Base-by-base conservation (phyloP, 1,140 invertebrate species). In the Monomorium pharaonis region DNA sequence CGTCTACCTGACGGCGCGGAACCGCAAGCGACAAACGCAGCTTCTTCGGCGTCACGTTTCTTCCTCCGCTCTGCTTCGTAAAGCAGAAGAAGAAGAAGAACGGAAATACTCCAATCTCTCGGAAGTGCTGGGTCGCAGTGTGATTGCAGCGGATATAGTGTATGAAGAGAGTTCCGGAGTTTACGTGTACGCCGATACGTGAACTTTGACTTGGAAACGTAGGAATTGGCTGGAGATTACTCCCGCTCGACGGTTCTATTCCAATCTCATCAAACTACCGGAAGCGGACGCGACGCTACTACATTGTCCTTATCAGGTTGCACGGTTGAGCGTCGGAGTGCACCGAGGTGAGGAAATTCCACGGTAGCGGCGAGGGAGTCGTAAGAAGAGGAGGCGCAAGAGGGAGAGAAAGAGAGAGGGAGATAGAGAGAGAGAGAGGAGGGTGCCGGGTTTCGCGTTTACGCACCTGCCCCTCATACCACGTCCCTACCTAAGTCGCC, bases 381-480 rank as follows among this genome's bases (percentile, higher is more conserved):
- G 5, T 30, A 37, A 5, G 33, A 33, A 10, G 49, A 42, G n/a
- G n/a, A n/a, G n/a, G 2, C 47, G 42, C 27, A 12, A 18, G 56
- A 37, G 10, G 10, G 16, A 49, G 27, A 27, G 56, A n/a, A 27
- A 12, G 10, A 44, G 2, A n/a, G 42, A 67, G 12, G 6, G 51
- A 85, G 58, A 63, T 30, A 33, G n/a, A n/a, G n/a, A n/a, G n/a
- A n/a, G n/a, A n/a, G n/a, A n/a, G n/a, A n/a, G n/a, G 21, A 70
- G 88, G 88, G 88, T 88, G 56, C 88, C 44, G 27, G 56, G 70
- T 60, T 78, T 87, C 47, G 42, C 56, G 58, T 75, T 89, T 92
- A 91, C 93, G 92, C 90, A 92, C 93, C 93, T 94, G 93, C 86
- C 88, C 89, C 92, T 92, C 92, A 92, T 94, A 92, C 93, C 93